Evolutionary conservation across 2,113 vertebrate species (phyloP).

Genomic region (Phaethon lepturus): DNA sequence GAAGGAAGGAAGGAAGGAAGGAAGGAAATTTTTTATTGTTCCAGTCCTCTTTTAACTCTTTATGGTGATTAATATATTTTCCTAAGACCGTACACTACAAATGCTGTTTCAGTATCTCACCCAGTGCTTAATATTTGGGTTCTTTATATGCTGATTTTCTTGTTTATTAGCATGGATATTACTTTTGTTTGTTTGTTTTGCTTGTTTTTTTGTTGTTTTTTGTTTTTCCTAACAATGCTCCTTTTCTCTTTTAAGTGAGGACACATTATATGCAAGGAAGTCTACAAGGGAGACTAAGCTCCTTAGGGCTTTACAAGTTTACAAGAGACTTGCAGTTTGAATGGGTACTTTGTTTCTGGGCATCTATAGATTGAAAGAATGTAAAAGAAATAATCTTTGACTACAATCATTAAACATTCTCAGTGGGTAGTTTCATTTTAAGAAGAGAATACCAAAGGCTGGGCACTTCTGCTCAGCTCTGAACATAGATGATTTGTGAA

Average conservation of each 20-base stretch:
- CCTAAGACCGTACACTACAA: neutral
- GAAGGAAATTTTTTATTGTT: neutral
- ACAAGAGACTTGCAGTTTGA: constrained; percentile 46
- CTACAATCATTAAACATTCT: neutral
- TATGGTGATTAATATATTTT: neutral
- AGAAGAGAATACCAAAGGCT: no score
- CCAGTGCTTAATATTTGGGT: neutral
- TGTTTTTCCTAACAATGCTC: neutral
- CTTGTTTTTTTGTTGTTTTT: no score
- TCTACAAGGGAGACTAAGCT: constrained; percentile 32
- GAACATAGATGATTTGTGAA: no score
- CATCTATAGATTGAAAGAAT: neutral
- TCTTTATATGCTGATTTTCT: neutral
- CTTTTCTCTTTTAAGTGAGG: neutral
- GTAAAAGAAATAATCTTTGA: neutral
- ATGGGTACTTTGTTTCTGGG: constrained; percentile 34
- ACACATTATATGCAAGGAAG: neutral
- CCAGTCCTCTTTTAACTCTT: neutral
- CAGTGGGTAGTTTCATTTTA: neutral
- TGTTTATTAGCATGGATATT: neutral
- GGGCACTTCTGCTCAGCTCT: no score
- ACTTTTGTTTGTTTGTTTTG: no score
- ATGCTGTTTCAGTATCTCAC: neutral
- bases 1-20: neutral
- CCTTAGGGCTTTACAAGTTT: constrained; percentile 42